Base-by-base conservation (phyloP, 2,113 vertebrate species). In the Petrocephalus zakoni region DNA sequence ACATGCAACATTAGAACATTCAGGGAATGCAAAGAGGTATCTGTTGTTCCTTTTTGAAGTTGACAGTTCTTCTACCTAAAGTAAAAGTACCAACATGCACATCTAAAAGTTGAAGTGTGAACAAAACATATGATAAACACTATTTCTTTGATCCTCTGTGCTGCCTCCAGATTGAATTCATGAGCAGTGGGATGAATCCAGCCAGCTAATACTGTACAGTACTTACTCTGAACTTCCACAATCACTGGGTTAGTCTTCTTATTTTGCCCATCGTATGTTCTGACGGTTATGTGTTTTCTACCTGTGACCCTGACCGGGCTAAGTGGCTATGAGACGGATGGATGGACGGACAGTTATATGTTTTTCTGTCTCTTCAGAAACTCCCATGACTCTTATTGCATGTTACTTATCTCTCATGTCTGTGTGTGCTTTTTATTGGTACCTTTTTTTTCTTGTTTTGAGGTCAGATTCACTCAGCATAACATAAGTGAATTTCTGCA, bases 111-210 rank as follows among this genome's bases (percentile, higher is more conserved):
- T n/a, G 58, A 61, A 61, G 58, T 0, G 22, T 61, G 9, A 61
- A n/a, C 56, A 2, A 0, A 6, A 61, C 56, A 5, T 10, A n/a
- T 61, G 8, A 61, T 37, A 78, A 42, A 78, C 15, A 13, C 29
- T 10, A 42, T 42, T 78, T 13, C 15, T 19, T 8, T 42, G 15
- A 15, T 56, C 88, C 4, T 51, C 88, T 84, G 6, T 88, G 22
- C 68, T 11, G 5, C 8, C 88, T 89, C 84, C 4, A 88, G 87
- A 94, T 93, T 47, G 91, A 91, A 52, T 92, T 90, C 86, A 94
- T 93, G 3, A 92, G 93, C 55, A 94, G 94, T 89, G 93, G 93
- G 82, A 94, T 95, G 93, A 95, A 94, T 88, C 94, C 94, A 34
- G 94, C 94, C 49, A 89, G 93, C 68, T 94, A 93, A 4, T 92